Evolutionary conservation across 1,140 invertebrate genomes (phyloP), one percentile per base, ranked within the genome.

Genomic region (Drosophila teissieri): DNA sequence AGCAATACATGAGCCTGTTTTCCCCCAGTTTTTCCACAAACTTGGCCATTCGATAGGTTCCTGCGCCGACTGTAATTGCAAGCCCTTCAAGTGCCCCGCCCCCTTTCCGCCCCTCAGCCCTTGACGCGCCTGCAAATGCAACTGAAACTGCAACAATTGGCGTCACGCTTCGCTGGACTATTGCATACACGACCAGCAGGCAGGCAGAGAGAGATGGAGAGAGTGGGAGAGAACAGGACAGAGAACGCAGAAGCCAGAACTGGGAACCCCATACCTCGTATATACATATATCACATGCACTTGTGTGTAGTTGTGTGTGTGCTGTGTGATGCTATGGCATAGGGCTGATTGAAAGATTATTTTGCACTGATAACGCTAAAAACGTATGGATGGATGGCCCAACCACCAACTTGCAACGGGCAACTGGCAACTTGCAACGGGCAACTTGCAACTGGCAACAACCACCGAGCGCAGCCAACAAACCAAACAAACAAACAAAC

Each of bases 311-410:
- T 19, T 19, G 10, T 44, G 3, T 15, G 7, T 1, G 2, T 15
- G 7, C n/a, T 15, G 3, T 19, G 17, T 17, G 42, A 44, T 19
- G 42, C 10, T 44, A 42, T 39, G 37, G 19, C 56, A 79, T 79
- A 88, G 83, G 84, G 83, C 84, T 88, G 83, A 89, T 88, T 88
- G 84, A 89, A 89, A 89, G 84, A 89, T 89, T 89, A 89, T 89
- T 89, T 89, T 89, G 84, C 84, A 89, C 85, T 89, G 84, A 89
- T 89, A 89, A 89, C 84, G 84, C 85, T 89, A 89, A 89, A 89
- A 89, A 89, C 63, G 84, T 84, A 89, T 89, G 83, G 76, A 88
- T 88, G 79, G 83, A 82, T 80, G 62, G 62, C 61, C 72, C 70
- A 85, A 57, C 42, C 42, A 12, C 17, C 15, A 45, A 45, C 15